Base-by-base conservation (phyloP, 2,797 vertebrate genomes). In the Sylvilagus floridanus region DNA sequence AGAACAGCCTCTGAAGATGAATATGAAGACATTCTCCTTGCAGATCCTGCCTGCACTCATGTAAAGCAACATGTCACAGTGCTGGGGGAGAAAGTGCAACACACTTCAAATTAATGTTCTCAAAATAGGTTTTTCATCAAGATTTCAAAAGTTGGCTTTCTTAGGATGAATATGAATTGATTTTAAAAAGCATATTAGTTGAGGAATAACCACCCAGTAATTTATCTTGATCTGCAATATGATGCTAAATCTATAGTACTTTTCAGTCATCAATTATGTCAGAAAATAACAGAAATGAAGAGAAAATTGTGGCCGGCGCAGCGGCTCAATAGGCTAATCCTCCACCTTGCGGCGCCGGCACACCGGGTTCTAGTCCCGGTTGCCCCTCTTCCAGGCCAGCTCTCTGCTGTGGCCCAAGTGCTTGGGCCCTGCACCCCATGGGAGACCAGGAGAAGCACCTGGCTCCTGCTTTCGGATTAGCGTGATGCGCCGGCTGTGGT, bases 161-260 rank as follows among this genome's bases (percentile, higher is more conserved):
- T 79, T 26, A 32, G 52, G 50, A 81, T 93, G 73, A 60, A 96
- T 35, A 95, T 32, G 77, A 96, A 97, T 72, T 82, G 2, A 94
- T 94, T 96, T 68, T 68, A 30, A 84, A 63, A 65, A 79, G 37
- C 4, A 10, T n/a, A 30, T 84, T 94, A 91, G 11, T 73, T 87
- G 21, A 88, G 87, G 85, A 90, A 81, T 21, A 87, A 88, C 73
- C 63, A 89, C 86, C 65, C 35, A 62, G 9, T 88, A 92, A 94
- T 95, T 96, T 96, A 95, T 95, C 84, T 83, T 72, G 68, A 96
- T 85, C 35, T 95, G 21, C 5, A 62, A 30, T 17, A 32, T 50
- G 16, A 78, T 72, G 19, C 52, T 94, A 84, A 84, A 75, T 28
- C 37, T 69, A 50, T 1, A 17, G 24, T 85, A 82, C 60, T 90